Evolutionary conservation across 2,113 vertebrate genomes (phyloP).

Genomic region (Hystrix cristata): DNA sequence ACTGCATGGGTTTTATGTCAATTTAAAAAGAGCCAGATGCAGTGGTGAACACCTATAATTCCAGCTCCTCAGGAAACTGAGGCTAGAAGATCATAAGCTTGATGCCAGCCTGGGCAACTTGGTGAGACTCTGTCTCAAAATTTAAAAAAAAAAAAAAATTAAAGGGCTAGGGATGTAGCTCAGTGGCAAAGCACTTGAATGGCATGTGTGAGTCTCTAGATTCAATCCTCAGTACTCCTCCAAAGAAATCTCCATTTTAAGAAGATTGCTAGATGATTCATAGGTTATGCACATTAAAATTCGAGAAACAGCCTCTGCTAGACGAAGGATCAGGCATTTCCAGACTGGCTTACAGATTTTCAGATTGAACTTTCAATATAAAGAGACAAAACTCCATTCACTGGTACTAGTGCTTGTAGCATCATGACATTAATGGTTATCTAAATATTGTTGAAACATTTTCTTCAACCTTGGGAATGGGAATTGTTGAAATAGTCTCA

Average conservation of each 20-base stretch:
- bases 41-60: not conserved
- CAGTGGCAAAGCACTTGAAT: not conserved
- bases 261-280: not conserved
- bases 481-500: constrained; percentile 53
- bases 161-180: not conserved
- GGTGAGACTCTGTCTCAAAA: not conserved
- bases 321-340: not conserved
- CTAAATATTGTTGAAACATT: constrained; percentile 34
- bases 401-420: not conserved
- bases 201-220: not conserved
- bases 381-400: not conserved
- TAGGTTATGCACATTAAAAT: not conserved
- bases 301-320: not conserved
- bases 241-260: not conserved
- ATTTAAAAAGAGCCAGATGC: not conserved
- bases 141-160: not conserved
- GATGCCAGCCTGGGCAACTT: not conserved
- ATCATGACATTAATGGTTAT: not conserved
- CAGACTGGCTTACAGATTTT: not conserved
- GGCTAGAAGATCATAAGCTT: too few species aligned
- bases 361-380: not conserved
- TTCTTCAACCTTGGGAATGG: not conserved
- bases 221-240: not conserved
- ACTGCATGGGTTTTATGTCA: not conserved
- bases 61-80: not conserved